phyloP scores from a whole-genome alignment of 2,888 invertebrate species.

The Andricus quercusramuli region DNA sequence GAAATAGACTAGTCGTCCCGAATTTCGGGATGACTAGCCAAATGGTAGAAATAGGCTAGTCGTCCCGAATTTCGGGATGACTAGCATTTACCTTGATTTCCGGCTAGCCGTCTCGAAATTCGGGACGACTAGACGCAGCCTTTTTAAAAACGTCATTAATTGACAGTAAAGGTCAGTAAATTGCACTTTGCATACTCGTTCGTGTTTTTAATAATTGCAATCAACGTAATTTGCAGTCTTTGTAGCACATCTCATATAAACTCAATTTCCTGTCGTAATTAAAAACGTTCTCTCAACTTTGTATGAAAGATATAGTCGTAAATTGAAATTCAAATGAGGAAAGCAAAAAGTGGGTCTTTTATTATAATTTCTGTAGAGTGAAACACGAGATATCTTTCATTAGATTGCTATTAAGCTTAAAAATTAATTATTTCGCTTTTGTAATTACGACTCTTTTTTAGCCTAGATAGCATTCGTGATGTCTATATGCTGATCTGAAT shows the following conservation, averaged over 20 bases:
- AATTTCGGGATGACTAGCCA: no score
- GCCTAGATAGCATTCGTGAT: not conserved
- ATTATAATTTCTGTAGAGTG: not conserved
- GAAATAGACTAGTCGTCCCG: no score
- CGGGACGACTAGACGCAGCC: no score
- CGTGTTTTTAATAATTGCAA: not conserved
- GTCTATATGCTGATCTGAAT: not conserved
- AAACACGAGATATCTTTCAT: not conserved
- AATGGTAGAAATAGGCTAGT: no score
- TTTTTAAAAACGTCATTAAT: no score
- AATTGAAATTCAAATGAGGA: slow-evolving; percentile 2
- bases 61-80: no score
- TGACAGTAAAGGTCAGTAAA: no score
- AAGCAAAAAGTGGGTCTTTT: not conserved
- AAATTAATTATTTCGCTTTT: not conserved
- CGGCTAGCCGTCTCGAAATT: no score
- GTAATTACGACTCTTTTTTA: not conserved
- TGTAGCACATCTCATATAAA: not conserved
- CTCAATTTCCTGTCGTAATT: not conserved
- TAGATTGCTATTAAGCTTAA: not conserved
- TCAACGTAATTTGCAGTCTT: not conserved
- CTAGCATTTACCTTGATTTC: no score
- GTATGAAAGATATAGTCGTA: not conserved
- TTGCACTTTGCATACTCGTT: not conserved
- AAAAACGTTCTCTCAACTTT: not conserved